phyloP scores from a whole-genome alignment of 2,888 invertebrate genomes.

The Philonicus albiceps region DNA sequence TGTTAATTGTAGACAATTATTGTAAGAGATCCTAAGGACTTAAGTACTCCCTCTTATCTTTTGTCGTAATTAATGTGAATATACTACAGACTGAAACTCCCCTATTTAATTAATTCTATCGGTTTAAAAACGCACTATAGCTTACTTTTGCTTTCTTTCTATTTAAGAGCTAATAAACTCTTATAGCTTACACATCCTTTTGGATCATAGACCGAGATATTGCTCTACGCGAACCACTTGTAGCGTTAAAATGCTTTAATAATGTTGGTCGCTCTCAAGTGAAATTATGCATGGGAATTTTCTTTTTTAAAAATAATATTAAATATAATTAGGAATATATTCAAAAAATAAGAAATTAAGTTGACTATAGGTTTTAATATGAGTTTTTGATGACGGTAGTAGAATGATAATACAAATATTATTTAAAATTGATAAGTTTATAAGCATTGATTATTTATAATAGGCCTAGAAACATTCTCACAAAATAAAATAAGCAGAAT shows the following conservation, averaged over 20 bases:
- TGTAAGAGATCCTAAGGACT: background rate
- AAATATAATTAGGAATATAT: background rate
- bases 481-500: too few relatives aligned
- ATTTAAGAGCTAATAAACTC: background rate
- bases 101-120: background rate
- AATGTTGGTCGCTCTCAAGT: background rate
- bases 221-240: background rate
- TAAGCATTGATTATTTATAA: too few relatives aligned
- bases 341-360: background rate
- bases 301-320: background rate
- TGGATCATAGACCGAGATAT: background rate
- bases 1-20: background rate
- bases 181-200: background rate
- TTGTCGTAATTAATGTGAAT: too few relatives aligned
- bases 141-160: background rate
- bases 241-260: background rate
- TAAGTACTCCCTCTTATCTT: too few relatives aligned
- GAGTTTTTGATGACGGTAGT: background rate
- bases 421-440: too few relatives aligned
- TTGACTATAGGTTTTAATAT: background rate
- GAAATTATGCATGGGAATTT: background rate
- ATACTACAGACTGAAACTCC: too few relatives aligned
- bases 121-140: background rate
- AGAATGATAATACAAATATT: background rate
- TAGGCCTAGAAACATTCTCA: too few relatives aligned